phyloP scores from a whole-genome alignment of 2,797 vertebrate genomes.

The Pristis pectinata region DNA sequence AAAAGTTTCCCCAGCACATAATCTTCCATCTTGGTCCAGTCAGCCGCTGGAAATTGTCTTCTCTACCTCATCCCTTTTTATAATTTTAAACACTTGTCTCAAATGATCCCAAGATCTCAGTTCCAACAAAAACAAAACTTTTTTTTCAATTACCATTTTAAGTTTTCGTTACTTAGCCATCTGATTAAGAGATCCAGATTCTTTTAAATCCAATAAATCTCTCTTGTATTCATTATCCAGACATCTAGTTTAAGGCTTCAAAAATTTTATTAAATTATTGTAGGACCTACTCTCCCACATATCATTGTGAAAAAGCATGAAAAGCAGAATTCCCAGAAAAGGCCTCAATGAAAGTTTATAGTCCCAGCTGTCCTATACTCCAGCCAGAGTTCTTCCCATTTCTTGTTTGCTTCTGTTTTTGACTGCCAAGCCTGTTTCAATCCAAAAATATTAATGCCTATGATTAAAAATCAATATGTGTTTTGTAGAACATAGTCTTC shows the following conservation, averaged over 20 bases:
- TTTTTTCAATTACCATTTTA: background rate
- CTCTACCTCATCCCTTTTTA: background rate
- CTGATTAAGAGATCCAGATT: background rate
- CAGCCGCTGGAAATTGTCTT: background rate
- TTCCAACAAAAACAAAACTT: background rate
- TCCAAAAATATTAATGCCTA: background rate
- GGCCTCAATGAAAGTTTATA: background rate
- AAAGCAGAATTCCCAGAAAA: background rate
- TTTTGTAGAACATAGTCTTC: background rate
- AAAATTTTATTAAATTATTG: background rate
- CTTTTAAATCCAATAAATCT: background rate
- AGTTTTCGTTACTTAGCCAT: background rate
- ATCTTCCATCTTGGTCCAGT: background rate
- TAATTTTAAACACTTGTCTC: background rate
- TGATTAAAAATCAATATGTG: background rate
- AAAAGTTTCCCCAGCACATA: no score
- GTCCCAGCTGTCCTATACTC: background rate
- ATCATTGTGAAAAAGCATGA: background rate
- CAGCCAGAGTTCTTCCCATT: background rate
- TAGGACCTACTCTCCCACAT: background rate
- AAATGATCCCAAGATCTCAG: background rate
- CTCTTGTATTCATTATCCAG: background rate
- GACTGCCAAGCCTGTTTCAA: background rate
- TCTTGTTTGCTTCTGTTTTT: background rate
- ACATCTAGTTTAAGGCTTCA: background rate